phyloP scores from a whole-genome alignment of 2,888 invertebrate species.

The Agonopterix arenella region DNA sequence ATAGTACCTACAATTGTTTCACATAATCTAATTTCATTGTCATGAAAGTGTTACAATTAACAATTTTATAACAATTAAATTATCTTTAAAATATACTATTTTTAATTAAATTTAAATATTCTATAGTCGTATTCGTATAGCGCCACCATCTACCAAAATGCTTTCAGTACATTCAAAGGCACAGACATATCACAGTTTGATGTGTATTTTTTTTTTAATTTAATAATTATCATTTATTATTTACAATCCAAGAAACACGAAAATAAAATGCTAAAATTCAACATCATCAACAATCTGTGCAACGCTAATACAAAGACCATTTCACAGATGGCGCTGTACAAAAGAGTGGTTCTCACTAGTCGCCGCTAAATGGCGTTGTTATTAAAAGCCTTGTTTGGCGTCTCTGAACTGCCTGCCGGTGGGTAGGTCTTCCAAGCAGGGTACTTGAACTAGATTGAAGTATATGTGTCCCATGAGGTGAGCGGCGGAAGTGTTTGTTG shows the following conservation, averaged over 20 bases:
- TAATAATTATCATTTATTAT: constrained; percentile 25
- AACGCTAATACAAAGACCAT: constrained; percentile 22
- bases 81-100: constrained; percentile 20
- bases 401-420: constrained; percentile 62
- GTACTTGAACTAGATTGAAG: constrained; percentile 88
- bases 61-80: too few relatives aligned
- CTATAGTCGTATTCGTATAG: constrained; percentile 36
- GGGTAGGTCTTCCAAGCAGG: constrained; percentile 80
- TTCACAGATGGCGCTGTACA: constrained; percentile 53
- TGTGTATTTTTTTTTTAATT: constrained; percentile 35
- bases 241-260: constrained; percentile 1
- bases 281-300: constrained; percentile 43
- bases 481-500: constrained; percentile 83
- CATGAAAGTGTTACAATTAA: not conserved
- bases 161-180: constrained; percentile 51
- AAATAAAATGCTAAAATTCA: constrained; percentile 10
- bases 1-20: not conserved
- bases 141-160: constrained; percentile 48
- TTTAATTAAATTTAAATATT: constrained; percentile 8
- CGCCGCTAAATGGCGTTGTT: constrained; percentile 31
- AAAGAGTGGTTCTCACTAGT: constrained; percentile 28
- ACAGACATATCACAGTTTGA: constrained; percentile 74
- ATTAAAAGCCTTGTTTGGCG: constrained; percentile 71
- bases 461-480: constrained; percentile 89
- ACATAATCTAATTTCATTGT: not conserved